Conservation (phyloP, 2,888 invertebrate species). For the Acleris laterana region DNA sequence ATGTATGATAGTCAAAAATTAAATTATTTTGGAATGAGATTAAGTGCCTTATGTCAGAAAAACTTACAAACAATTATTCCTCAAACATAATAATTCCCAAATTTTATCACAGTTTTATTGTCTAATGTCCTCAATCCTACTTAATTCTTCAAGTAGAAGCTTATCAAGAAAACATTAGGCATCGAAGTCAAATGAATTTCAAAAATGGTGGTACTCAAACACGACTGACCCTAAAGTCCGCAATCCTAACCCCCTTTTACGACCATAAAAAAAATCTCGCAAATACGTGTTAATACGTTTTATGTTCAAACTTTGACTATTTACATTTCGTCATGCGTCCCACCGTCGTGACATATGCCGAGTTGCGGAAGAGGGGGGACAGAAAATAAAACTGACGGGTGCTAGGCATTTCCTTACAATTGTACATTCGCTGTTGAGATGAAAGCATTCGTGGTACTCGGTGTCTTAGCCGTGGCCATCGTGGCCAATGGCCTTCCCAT, state of each 20-base stretch:
- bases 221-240: constrained; percentile 38
- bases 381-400: constrained; percentile 74
- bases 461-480: constrained; percentile 55
- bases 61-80: no score
- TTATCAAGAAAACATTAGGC: background rate
- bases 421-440: constrained; percentile 68
- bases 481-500: constrained; percentile 68
- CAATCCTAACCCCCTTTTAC: constrained; percentile 50
- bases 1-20: no score
- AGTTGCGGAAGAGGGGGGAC: constrained; percentile 64
- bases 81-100: no score
- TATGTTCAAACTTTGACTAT: constrained; percentile 39
- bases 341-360: constrained; percentile 72
- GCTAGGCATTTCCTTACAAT: constrained; percentile 72
- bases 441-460: constrained; percentile 68
- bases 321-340: constrained; percentile 39
- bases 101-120: no score
- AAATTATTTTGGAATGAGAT: background rate
- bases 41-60: background rate
- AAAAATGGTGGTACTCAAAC: constrained; percentile 29
- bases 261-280: constrained; percentile 54
- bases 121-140: no score
- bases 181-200: constrained; percentile 4
- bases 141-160: no score
- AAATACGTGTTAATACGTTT: constrained; percentile 63